Evolutionary conservation across 2,888 invertebrate genomes (phyloP), one percentile per base, ranked within the genome.

Genomic region (Gastrophysa polygoni): DNA sequence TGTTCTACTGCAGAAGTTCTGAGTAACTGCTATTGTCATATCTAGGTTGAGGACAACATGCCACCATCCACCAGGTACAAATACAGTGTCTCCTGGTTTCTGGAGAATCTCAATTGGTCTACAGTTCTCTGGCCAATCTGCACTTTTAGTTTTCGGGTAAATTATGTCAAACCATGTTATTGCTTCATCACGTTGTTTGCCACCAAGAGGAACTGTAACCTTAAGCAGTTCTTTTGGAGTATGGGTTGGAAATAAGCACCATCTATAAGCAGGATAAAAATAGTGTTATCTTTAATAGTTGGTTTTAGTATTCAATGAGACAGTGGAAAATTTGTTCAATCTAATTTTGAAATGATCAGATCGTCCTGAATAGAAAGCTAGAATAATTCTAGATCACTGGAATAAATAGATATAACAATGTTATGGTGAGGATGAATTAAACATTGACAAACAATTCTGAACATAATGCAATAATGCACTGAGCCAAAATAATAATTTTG

Each of bases 11-110:
- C 94, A 93, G 81, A 98, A 99, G 83, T 99, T 99, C 80, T 99
- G 99, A 0, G 99, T 99, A 14, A 99, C 93, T 10, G 99, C 99
- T 49, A 99, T 91, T 0, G 99, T 98, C 67, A 92, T 90, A 76
- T 98, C 97, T 65, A 99, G 83, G 82, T 99, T 99, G 28, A 99
- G 85, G 11, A 99, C 99, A 17, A 99, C 99, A 81, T 99, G 99
- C 99, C 99, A 99, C 98, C 98, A 99, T 8, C 99, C 99, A 16
- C 96, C 96, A 8, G 98, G 98, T 58, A 98, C 96, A 83, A 97
- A 98, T 28, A 98, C 96, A 2, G 98, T 98, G 80, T 98, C 98
- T 17, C 98, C 98, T 11, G 98, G 96, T 73, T 89, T 88, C 81
- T 98, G 98, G 4, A 98, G 84, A 72, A 98, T 93, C 84, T 98